These are phyloP conservation scores for Anagrus nilaparvatae DNA, from an alignment of 1,140 invertebrate genomes.

Conservation along the genomic window DNA sequence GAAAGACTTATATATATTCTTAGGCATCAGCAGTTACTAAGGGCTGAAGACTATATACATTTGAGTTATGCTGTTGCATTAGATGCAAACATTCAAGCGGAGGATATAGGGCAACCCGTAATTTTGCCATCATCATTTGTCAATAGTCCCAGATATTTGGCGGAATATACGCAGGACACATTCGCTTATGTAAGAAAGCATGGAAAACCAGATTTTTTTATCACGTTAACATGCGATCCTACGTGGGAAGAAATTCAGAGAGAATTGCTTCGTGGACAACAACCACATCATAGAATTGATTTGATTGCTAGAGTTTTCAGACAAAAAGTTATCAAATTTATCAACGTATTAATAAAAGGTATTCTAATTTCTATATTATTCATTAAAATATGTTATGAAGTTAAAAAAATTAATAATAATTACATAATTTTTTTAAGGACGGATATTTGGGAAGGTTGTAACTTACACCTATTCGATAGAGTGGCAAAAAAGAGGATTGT, in stretches of 20 bases:
- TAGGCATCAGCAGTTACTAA: slow-evolving; percentile 40
- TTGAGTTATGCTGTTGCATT: slow-evolving; percentile 7
- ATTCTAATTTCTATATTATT: no score
- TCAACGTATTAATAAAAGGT: no score
- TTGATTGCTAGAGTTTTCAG: neutral
- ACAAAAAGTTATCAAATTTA: neutral
- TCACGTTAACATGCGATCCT: no score
- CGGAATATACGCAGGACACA: no score
- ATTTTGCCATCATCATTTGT: slow-evolving; percentile 38
- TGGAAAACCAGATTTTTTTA: no score
- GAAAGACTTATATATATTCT: slow-evolving; percentile 34
- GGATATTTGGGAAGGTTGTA: neutral
- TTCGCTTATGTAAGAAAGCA: no score
- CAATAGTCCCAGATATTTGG: slow-evolving; percentile 31
- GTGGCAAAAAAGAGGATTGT: neutral
- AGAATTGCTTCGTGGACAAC: no score
- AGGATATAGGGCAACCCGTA: slow-evolving; percentile 28
- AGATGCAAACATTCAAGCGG: slow-evolving; percentile 16
- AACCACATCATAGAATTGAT: neutral
- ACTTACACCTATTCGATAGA: neutral
- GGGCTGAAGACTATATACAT: slow-evolving; percentile 39
- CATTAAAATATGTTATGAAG: no score
- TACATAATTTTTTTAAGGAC: no score
- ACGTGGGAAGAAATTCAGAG: no score
- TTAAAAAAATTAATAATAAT: no score